These are phyloP conservation scores for Prosapia bicincta DNA, from an alignment of 2,888 invertebrate genomes.

Conservation along the genomic window DNA sequence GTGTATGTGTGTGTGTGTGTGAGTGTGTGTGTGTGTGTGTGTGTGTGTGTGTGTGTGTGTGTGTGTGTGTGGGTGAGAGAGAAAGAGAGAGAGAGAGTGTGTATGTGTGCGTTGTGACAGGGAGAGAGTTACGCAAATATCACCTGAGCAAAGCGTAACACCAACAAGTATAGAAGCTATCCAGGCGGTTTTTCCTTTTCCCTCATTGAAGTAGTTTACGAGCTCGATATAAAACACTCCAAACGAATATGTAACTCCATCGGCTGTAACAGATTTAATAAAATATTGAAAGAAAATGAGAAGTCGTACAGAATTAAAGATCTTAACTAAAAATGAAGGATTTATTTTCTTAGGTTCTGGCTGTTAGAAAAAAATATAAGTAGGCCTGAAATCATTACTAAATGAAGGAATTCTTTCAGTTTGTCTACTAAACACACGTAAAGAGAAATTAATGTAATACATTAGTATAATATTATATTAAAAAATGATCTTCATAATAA, in stretches of 20 bases:
- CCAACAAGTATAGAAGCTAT: constrained; percentile 93
- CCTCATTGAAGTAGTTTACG: constrained; percentile 76
- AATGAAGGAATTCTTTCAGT: too few relatives aligned
- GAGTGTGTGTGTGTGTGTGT: not conserved
- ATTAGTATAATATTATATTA: too few relatives aligned
- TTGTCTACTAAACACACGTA: too few relatives aligned
- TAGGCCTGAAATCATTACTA: too few relatives aligned
- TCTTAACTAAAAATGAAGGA: too few relatives aligned
- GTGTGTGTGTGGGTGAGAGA: not conserved
- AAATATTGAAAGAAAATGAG: too few relatives aligned
- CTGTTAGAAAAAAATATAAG: too few relatives aligned
- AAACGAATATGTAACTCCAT: constrained; percentile 97
- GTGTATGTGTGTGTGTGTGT: too few relatives aligned
- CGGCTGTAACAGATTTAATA: constrained; percentile 72
- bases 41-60: not conserved
- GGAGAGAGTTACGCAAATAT: constrained; percentile 42
- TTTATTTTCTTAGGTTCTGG: too few relatives aligned
- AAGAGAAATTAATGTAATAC: too few relatives aligned
- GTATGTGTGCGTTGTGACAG: not conserved
- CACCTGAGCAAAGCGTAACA: constrained; percentile 91
- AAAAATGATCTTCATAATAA: too few relatives aligned
- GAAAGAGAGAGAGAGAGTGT: not conserved
- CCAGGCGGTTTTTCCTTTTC: constrained; percentile 86
- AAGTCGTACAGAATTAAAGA: too few relatives aligned
- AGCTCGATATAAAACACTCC: constrained; percentile 91